Evolutionary conservation across 2,113 vertebrate species (phyloP).

Genomic region (Peucedramus taeniatus): DNA sequence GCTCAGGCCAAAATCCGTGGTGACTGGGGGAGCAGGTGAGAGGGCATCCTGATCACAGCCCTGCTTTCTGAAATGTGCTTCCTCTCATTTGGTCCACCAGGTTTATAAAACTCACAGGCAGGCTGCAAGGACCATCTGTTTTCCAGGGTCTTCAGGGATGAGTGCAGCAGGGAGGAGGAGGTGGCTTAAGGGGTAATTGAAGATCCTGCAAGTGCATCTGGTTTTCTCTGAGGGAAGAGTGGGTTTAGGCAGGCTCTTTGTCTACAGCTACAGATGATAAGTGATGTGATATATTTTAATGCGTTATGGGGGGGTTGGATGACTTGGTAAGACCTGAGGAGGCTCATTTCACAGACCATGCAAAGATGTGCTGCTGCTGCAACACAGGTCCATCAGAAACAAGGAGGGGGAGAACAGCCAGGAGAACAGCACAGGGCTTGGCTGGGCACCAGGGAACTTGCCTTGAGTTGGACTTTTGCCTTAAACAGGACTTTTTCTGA

Average conservation of each 20-base stretch:
- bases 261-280: background rate
- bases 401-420: background rate
- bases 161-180: background rate
- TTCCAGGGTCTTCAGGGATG: background rate
- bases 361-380: background rate
- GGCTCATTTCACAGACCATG: background rate
- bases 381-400: background rate
- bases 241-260: background rate
- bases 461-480: background rate
- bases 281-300: background rate
- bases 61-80: background rate
- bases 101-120: background rate
- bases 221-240: constrained; percentile 7
- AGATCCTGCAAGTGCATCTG: background rate
- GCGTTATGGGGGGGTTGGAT: background rate
- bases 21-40: background rate
- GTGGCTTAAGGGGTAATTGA: background rate
- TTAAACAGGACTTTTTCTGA: background rate
- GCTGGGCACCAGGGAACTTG: background rate
- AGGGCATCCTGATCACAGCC: background rate
- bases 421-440: background rate
- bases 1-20: background rate
- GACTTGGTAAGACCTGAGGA: background rate
- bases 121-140: constrained; percentile 20
- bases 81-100: background rate